These are phyloP conservation scores for Rotaria socialis DNA, from an alignment of 2,888 invertebrate genomes.

Conservation along the genomic window DNA sequence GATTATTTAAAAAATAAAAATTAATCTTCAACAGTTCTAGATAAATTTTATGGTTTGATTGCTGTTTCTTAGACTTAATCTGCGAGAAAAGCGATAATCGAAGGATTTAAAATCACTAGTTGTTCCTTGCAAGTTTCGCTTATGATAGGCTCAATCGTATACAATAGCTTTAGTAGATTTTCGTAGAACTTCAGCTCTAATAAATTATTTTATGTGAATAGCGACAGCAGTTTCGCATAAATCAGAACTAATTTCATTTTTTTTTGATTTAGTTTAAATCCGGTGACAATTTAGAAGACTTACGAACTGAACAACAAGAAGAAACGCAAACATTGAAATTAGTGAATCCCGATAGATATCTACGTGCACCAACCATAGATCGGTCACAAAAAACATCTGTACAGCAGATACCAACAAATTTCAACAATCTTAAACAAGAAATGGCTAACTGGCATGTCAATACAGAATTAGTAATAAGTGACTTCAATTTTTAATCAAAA, in stretches of 20 bases:
- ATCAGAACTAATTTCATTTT: neutral
- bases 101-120: too few species aligned
- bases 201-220: too few species aligned
- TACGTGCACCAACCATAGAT: slow-evolving; percentile 11
- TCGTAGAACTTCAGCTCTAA: too few species aligned
- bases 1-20: too few species aligned
- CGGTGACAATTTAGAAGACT: slow-evolving; percentile 18
- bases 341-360: slow-evolving; percentile 13
- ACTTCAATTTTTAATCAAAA: neutral
- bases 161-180: too few species aligned
- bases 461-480: neutral
- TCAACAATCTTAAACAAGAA: slow-evolving; percentile 13
- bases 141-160: too few species aligned
- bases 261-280: neutral
- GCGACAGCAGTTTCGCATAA: too few species aligned
- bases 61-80: too few species aligned
- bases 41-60: too few species aligned
- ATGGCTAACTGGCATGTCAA: neutral
- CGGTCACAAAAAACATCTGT: neutral
- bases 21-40: too few species aligned
- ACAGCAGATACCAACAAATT: neutral
- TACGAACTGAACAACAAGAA: neutral
- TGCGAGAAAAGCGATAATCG: too few species aligned
- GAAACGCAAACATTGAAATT: slow-evolving; percentile 20
- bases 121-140: too few species aligned